A percentile compares a stretch with the other conserved stretches of the same genome.
Evolutionary conservation across 2,888 invertebrate genomes (phyloP).

Genomic region (Venustoraphidia nigricollis): DNA sequence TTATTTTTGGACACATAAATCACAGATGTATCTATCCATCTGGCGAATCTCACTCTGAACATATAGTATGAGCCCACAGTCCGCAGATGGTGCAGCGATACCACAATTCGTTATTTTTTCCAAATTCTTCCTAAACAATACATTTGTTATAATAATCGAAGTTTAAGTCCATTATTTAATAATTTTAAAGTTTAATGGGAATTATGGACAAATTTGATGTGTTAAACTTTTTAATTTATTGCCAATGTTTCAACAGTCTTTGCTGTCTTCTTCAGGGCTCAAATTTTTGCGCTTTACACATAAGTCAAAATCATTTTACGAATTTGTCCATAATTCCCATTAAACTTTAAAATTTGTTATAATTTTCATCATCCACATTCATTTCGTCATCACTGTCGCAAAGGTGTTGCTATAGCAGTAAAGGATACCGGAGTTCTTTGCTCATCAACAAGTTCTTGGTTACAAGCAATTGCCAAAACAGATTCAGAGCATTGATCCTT

Average conservation of each 20-base stretch:
- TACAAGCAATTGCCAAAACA: slow-evolving; percentile 12
- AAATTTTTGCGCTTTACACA: too few relatives aligned
- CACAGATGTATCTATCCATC: slow-evolving; percentile 16
- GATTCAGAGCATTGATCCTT: slow-evolving; percentile 7
- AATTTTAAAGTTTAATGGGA: too few relatives aligned
- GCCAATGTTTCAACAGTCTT: too few relatives aligned
- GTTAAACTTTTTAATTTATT: too few relatives aligned
- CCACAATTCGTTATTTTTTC: slow-evolving; percentile 16
- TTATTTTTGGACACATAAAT: slow-evolving; percentile 11
- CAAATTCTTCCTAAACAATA: slow-evolving; percentile 11
- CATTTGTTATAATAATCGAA: slow-evolving; percentile 12
- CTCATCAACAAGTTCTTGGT: too few relatives aligned
- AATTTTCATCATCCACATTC: slow-evolving; percentile 12
- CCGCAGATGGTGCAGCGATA: slow-evolving; percentile 16
- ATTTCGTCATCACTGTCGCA: slow-evolving; percentile 12
- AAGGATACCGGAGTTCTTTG: slow-evolving; percentile 13
- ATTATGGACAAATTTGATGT: too few relatives aligned
- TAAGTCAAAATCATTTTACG: too few relatives aligned
- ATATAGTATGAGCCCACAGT: slow-evolving; percentile 17
- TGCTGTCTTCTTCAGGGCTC: too few relatives aligned
- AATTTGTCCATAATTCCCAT: too few relatives aligned
- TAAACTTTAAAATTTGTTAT: too few relatives aligned
- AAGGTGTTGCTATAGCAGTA: slow-evolving; percentile 15
- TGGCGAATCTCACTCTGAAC: slow-evolving; percentile 16
- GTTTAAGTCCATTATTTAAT: too few relatives aligned